Conservation (phyloP, 2,113 vertebrate species). For the Myrmophylax atrothorax region DNA sequence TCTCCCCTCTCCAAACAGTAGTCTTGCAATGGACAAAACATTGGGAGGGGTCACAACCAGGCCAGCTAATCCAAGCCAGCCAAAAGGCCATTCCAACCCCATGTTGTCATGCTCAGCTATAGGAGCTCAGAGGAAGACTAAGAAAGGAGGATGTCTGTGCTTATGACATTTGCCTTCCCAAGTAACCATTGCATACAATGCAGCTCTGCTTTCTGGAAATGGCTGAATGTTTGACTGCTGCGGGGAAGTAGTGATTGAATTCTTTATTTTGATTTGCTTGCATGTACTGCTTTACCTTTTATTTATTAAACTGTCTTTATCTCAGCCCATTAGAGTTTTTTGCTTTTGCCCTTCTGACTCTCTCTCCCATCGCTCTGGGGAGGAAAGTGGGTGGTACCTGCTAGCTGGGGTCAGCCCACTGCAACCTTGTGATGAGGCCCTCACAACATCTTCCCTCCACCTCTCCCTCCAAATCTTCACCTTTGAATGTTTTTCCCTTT, state of each 20-base stretch:
- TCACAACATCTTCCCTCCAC: background rate
- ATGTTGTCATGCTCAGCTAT: background rate
- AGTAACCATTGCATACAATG: background rate
- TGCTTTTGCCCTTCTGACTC: background rate
- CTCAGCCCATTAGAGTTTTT: fast-evolving
- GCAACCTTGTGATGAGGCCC: background rate
- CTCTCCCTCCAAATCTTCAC: background rate
- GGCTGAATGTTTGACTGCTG: background rate
- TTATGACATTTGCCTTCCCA: background rate
- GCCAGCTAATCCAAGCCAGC: background rate
- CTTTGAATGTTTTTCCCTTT: background rate
- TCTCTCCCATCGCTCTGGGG: background rate
- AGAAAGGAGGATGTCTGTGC: background rate
- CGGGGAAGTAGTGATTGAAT: background rate
- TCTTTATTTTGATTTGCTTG: background rate
- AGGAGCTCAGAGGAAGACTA: background rate
- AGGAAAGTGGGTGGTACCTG: background rate
- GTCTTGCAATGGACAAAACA: fast-evolving
- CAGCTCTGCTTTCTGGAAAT: background rate
- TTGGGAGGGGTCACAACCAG: background rate
- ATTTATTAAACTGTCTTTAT: background rate
- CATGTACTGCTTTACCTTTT: background rate
- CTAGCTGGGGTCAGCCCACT: background rate
- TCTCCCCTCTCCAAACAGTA: background rate
- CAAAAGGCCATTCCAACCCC: background rate